A percentile compares a stretch with the other conserved stretches of the same genome.
These are phyloP conservation scores for Athripsodes cinereus DNA, from an alignment of 2,888 invertebrate species.

Conservation along the genomic window DNA sequence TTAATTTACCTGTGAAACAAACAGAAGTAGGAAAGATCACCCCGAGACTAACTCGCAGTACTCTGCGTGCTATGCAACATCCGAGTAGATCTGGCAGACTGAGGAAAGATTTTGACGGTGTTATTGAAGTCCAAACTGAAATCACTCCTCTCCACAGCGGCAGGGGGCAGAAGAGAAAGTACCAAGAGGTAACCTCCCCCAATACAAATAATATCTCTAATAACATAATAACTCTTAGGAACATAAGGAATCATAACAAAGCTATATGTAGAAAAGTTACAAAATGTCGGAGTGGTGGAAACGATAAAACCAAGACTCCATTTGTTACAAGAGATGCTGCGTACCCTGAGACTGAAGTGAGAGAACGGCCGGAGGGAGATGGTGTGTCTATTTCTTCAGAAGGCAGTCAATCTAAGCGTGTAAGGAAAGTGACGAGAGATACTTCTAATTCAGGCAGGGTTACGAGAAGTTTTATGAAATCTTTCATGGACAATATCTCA, in stretches of 20 bases:
- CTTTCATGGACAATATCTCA: not conserved
- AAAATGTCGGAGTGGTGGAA: not conserved
- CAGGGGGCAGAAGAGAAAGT: not conserved
- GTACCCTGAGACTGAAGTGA: not conserved
- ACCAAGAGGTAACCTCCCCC: not conserved
- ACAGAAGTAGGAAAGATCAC: not conserved
- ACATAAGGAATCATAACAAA: not conserved
- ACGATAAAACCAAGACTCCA: not conserved
- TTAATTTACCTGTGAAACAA: not conserved
- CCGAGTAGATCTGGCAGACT: slow-evolving; percentile 11
- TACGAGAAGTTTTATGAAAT: slow-evolving; percentile 9
- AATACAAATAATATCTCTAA: too few relatives aligned
- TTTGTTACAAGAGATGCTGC: not conserved
- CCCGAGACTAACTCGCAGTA: slow-evolving; percentile 4
- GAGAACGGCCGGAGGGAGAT: not conserved
- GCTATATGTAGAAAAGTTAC: not conserved
- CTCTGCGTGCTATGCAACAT: slow-evolving; percentile 1
- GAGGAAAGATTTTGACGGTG: not conserved
- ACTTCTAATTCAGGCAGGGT: slow-evolving; percentile 4
- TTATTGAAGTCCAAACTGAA: not conserved
- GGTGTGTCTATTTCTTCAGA: not conserved
- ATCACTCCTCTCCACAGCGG: not conserved
- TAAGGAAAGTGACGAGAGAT: not conserved
- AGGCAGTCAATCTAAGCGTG: not conserved
- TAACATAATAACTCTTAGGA: not conserved